Evolutionary conservation across 2,113 vertebrate genomes (phyloP).

Genomic region (Cisticola juncidis): DNA sequence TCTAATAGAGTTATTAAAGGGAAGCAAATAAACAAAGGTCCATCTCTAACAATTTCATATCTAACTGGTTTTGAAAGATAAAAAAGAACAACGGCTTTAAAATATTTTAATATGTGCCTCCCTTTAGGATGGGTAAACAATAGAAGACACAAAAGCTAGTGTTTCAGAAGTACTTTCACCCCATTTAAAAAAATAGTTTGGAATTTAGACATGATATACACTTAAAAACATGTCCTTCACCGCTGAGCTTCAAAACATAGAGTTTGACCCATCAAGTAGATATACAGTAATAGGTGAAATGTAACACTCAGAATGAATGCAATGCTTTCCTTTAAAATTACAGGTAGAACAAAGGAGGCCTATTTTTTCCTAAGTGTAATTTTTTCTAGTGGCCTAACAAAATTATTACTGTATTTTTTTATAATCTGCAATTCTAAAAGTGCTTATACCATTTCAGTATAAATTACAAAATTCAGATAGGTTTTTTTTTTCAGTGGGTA

Average conservation of each 20-base stretch:
- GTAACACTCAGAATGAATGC: not conserved
- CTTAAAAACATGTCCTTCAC: not conserved
- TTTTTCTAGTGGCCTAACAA: not conserved
- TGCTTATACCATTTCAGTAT: not conserved
- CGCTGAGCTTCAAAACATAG: not conserved
- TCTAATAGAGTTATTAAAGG: not conserved
- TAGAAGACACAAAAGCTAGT: not conserved
- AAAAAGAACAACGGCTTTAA: not conserved
- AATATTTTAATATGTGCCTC: not conserved
- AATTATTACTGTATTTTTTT: not conserved
- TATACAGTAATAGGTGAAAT: not conserved
- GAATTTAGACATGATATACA: not conserved
- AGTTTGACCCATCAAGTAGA: constrained; percentile 7
- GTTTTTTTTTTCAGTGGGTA: not conserved
- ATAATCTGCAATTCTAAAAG: not conserved
- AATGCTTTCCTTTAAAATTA: constrained; percentile 1
- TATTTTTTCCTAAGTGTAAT: not conserved
- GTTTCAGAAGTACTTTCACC: not conserved
- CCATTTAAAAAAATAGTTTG: not conserved
- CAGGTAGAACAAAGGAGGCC: not conserved
- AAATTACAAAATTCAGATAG: not conserved
- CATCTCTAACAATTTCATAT: not conserved
- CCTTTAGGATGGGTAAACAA: not conserved
- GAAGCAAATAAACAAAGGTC: not conserved
- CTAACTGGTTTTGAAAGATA: not conserved